Percentiles rank a stretch among this genome's conserved stretches.
These are phyloP conservation scores for Eudyptes chrysolophus DNA, from an alignment of 2,113 vertebrate genomes.

Conservation along the genomic window DNA sequence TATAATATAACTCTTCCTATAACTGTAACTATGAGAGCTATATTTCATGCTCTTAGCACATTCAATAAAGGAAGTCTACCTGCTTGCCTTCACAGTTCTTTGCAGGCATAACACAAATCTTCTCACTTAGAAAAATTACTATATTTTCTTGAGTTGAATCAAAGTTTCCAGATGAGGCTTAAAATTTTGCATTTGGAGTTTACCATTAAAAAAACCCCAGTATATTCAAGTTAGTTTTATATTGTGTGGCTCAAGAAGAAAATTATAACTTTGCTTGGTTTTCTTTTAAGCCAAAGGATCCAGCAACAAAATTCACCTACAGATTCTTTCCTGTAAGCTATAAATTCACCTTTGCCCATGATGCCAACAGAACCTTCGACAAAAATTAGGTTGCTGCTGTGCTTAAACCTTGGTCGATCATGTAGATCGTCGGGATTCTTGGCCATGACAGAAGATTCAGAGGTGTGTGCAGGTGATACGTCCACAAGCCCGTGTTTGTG, in stretches of 20 bases:
- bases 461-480: neutral
- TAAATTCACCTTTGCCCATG: neutral
- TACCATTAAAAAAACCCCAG: neutral
- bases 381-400: neutral
- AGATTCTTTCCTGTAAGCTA: neutral
- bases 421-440: neutral
- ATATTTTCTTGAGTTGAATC: neutral
- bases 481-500: neutral
- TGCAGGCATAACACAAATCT: neutral
- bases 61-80: neutral
- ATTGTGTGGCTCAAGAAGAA: neutral
- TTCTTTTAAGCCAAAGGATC: neutral
- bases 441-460: neutral
- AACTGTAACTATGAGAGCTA: neutral
- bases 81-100: neutral
- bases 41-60: neutral
- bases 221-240: neutral
- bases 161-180: neutral
- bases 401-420: neutral
- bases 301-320: neutral
- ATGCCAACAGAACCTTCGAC: neutral
- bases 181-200: neutral
- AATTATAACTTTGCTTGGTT: neutral
- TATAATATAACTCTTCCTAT: neutral
- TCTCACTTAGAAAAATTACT: neutral